phyloP scores from a whole-genome alignment of 1,140 invertebrate species.

The Macrobrachium rosenbergii region DNA sequence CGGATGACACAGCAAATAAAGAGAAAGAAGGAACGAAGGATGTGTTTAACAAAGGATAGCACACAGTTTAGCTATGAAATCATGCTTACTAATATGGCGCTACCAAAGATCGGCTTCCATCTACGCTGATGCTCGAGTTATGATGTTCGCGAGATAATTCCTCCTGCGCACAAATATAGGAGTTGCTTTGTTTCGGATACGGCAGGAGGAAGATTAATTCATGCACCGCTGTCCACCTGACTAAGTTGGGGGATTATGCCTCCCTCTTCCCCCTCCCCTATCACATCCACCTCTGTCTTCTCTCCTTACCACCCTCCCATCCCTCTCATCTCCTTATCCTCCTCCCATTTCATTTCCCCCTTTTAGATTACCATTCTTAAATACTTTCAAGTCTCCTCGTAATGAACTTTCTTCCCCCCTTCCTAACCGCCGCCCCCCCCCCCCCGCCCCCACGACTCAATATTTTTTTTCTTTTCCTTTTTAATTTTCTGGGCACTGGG shows the following conservation, averaged over 20 bases:
- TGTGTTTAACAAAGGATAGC: too few relatives aligned
- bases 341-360: background rate
- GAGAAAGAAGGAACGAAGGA: too few relatives aligned
- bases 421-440: too few relatives aligned
- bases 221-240: background rate
- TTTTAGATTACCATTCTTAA: background rate
- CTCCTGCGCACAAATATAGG: too few relatives aligned
- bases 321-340: background rate
- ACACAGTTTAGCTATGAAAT: too few relatives aligned
- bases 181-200: too few relatives aligned
- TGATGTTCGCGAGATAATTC: too few relatives aligned
- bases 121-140: too few relatives aligned
- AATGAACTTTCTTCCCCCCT: background rate
- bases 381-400: background rate
- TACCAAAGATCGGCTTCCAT: too few relatives aligned
- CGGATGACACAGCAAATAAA: too few relatives aligned
- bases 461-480: background rate
- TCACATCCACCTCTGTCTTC: background rate
- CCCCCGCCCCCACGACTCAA: background rate
- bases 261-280: background rate
- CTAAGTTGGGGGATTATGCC: background rate
- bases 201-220: too few relatives aligned
- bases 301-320: background rate
- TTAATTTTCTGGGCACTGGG: background rate
- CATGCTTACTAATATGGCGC: too few relatives aligned